phyloP scores from a whole-genome alignment of 2,888 invertebrate species.

The Pecten maximus region DNA sequence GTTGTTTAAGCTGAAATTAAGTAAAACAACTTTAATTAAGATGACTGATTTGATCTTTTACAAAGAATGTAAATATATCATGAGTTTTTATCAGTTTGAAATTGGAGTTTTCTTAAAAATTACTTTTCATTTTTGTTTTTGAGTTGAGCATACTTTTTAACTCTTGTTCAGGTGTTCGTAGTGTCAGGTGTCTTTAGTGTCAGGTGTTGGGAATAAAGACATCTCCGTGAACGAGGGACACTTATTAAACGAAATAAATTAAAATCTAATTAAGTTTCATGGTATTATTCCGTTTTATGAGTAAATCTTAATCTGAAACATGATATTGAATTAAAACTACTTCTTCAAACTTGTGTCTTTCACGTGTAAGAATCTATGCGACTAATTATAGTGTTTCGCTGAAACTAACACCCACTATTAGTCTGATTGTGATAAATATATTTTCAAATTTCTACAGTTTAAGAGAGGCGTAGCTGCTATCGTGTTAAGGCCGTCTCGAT shows the following conservation, averaged over 20 bases:
- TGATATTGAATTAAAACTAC: background rate
- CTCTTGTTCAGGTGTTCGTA: background rate
- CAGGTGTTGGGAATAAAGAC: slow-evolving; percentile 23
- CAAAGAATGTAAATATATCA: too few species aligned
- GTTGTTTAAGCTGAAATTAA: too few species aligned
- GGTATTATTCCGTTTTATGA: slow-evolving; percentile 23
- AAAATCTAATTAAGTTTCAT: slow-evolving; percentile 21
- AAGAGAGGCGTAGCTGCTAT: background rate
- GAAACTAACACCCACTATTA: background rate
- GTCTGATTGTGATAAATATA: slow-evolving; percentile 11
- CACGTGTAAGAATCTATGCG: slow-evolving; percentile 5
- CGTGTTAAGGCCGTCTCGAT: slow-evolving; percentile 23
- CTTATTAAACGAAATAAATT: slow-evolving; percentile 20
- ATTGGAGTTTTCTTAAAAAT: too few species aligned
- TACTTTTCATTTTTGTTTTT: background rate
- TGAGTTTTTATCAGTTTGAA: too few species aligned
- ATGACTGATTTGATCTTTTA: too few species aligned
- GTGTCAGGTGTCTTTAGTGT: slow-evolving; percentile 12
- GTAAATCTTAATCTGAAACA: slow-evolving; percentile 14
- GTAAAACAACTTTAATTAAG: too few species aligned
- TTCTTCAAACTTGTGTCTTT: slow-evolving; percentile 5
- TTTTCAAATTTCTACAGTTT: background rate
- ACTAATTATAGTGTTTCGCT: background rate
- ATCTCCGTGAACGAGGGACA: background rate
- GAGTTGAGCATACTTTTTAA: background rate